Base-by-base conservation (phyloP, 2,888 invertebrate genomes). In the Neoascia interrupta region DNA sequence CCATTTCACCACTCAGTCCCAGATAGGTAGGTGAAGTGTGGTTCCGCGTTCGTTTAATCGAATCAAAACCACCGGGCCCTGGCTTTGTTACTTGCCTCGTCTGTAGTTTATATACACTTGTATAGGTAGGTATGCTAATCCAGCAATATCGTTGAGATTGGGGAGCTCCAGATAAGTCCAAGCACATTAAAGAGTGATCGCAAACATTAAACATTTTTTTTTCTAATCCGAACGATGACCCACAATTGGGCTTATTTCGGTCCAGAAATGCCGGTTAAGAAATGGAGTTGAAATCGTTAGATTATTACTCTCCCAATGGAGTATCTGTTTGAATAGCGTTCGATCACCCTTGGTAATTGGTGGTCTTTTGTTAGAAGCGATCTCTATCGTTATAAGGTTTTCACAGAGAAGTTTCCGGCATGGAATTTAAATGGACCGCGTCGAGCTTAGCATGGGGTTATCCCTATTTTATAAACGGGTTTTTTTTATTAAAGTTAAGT, bases 221-320 rank as follows among this genome's bases (percentile, higher is more conserved):
- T 49, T 64, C 60, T 72, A 60, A 15, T 18, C 28, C 36, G 18
- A 64, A 45, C 53, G 70, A 43, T 76, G 76, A 72, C 76, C 76
- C 49, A 76, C 53, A 72, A 72, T 60, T 66, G 64, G 64, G 53
- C n/a, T 66, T 43, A 11, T 18, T 58, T 49, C 28, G 54, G 26
- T 28, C 61, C 34, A 19, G 15, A 39, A 58, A 53, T 68, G 53
- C 45, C n/a, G 10, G 21, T 47, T 66, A 43, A 28, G 36, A 47
- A 39, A 11, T 31, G 28, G 28, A 60, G 23, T 31, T 51, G 19
- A 51, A 56, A 41, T 16, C 39, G 37, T 34, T 39, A 31, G 39
- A 31, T 31, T 39, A 13, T 49, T 28, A 58, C 49, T n/a, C 49
- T n/a, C 18, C 36, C 18, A 26, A 60, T 45, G 16, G 36, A 60